Percentiles rank a stretch among this genome's conserved stretches.
Conservation (phyloP, 1,140 invertebrate genomes). For the Tribolium madens region DNA sequence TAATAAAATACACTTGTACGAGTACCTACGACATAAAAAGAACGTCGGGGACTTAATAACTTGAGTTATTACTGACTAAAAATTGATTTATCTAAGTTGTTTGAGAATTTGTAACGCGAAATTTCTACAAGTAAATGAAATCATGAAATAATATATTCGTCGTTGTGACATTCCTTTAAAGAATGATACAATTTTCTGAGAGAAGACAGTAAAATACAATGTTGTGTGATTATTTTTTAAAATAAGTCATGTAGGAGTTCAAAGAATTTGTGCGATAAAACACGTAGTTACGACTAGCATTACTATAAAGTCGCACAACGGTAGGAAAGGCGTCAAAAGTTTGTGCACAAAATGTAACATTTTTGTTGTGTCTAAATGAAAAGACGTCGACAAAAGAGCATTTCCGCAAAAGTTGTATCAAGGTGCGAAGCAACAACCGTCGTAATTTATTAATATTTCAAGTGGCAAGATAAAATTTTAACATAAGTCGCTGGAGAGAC, state of each 20-base stretch:
- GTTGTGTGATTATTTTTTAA: neutral
- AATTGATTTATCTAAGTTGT: neutral
- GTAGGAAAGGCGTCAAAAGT: constrained; percentile 18
- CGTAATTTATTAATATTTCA: constrained; percentile 57
- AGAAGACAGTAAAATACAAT: neutral
- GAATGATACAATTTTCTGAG: too few species aligned
- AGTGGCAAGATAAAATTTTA: constrained; percentile 45
- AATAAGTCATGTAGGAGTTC: neutral
- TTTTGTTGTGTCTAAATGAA: neutral
- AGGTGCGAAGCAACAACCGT: constrained; percentile 42
- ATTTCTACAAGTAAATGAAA: neutral
- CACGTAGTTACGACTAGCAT: neutral
- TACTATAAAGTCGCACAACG: neutral
- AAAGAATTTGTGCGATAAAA: neutral
- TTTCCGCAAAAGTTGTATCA: constrained; percentile 27
- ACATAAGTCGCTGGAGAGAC: constrained; percentile 51
- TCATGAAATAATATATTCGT: constrained; percentile 9
- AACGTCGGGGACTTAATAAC: neutral
- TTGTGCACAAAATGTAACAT: neutral
- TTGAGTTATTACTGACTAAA: neutral
- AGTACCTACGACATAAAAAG: constrained; percentile 8
- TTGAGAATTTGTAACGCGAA: neutral
- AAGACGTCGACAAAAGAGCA: constrained; percentile 5
- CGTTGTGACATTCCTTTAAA: neutral
- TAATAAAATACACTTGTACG: constrained; percentile 23